Conservation (phyloP, 2,797 vertebrate genomes). For the Zalophus californianus region DNA sequence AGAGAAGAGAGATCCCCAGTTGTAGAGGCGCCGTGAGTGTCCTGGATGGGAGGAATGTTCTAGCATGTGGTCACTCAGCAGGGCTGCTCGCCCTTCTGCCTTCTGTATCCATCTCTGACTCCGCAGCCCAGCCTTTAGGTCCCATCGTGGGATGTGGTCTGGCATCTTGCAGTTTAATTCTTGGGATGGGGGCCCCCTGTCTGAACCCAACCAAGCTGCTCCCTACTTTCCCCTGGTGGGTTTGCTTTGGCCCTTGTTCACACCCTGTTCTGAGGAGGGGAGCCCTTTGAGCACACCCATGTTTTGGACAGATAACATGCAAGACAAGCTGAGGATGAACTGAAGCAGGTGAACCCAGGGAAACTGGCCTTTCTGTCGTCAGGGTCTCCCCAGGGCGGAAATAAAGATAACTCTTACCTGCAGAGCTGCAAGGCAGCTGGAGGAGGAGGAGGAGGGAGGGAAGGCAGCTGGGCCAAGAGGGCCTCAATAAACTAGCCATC, state of each 20-base stretch:
- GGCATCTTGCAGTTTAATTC: neutral
- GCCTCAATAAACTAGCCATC: slow-evolving; percentile 44
- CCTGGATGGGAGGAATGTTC: neutral
- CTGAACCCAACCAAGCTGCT: neutral
- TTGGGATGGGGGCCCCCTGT: neutral
- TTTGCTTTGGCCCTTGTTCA: neutral
- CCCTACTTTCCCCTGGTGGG: neutral
- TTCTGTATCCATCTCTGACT: neutral
- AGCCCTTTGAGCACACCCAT: neutral
- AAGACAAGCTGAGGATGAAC: neutral
- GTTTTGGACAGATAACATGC: neutral
- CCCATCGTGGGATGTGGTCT: neutral
- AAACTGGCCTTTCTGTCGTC: neutral
- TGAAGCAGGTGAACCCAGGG: neutral
- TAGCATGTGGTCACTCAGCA: neutral
- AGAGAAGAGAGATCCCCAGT: neutral
- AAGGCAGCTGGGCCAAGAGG: neutral
- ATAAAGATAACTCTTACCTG: slow-evolving; percentile 72
- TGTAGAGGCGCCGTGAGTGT: neutral
- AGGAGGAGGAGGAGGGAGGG: slow-evolving; percentile 59
- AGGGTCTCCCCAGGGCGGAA: neutral
- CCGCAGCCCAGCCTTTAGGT: neutral
- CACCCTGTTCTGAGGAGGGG: neutral
- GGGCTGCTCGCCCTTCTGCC: neutral
- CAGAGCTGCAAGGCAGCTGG: slow-evolving; percentile 16